Percentiles rank a stretch among this genome's conserved stretches.
phyloP scores from a whole-genome alignment of 1,140 invertebrate genomes.

The Bombus consobrinus region DNA sequence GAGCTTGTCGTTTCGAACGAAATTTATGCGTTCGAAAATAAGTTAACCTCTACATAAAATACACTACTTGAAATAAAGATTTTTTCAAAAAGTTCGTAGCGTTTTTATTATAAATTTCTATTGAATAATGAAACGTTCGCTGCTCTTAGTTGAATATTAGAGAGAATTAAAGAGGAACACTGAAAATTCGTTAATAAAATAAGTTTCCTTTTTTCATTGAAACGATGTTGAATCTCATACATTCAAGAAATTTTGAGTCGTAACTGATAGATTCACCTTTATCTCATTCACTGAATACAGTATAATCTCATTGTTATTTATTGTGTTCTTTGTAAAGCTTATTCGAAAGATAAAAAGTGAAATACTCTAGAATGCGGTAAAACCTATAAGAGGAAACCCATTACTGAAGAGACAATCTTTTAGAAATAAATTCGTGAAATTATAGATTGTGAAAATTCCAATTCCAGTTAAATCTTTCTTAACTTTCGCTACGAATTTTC shows the following conservation, averaged over 20 bases:
- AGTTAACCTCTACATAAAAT: neutral
- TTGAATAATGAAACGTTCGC: neutral
- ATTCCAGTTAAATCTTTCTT: neutral
- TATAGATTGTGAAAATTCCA: neutral
- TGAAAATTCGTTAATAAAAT: too few relatives aligned
- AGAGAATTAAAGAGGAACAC: neutral
- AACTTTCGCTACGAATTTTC: neutral
- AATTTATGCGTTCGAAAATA: neutral
- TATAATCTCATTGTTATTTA: neutral
- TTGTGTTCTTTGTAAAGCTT: neutral
- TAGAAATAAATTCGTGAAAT: neutral
- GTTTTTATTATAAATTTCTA: neutral
- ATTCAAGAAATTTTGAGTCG: too few relatives aligned
- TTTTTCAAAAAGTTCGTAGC: neutral
- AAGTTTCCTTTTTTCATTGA: too few relatives aligned
- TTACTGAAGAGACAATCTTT: neutral
- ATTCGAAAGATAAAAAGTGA: neutral
- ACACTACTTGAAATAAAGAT: neutral
- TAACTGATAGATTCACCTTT: neutral
- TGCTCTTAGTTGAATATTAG: neutral
- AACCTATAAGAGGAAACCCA: neutral
- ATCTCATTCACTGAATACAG: neutral
- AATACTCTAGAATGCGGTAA: neutral
- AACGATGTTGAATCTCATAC: too few relatives aligned
- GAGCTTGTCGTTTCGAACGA: conserved; percentile 71